Evolutionary conservation across 2,113 vertebrate species (phyloP).

Genomic region (Tympanuchus pallidicinctus): DNA sequence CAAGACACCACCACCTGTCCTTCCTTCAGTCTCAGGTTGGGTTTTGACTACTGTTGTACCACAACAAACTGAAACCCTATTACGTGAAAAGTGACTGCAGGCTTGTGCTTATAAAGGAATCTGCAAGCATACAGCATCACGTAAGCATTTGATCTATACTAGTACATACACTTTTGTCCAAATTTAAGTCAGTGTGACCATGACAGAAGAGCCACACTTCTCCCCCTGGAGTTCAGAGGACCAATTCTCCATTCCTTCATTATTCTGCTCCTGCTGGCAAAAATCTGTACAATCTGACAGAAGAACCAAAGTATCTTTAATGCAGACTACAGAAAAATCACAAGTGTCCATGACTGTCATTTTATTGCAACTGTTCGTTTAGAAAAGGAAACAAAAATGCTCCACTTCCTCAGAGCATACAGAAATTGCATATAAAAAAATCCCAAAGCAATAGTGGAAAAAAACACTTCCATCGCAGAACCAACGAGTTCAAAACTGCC

Average conservation of each 20-base stretch:
- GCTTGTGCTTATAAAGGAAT: neutral
- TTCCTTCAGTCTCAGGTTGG: neutral
- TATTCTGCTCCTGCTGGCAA: neutral
- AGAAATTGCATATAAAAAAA: neutral
- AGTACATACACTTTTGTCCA: neutral
- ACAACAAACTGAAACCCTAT: neutral
- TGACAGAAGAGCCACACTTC: neutral
- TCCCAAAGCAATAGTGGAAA: neutral
- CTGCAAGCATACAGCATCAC: neutral
- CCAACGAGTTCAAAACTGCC: neutral
- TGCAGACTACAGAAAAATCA: neutral
- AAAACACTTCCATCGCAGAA: neutral
- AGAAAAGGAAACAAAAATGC: neutral
- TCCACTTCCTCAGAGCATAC: neutral
- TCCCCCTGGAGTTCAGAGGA: neutral
- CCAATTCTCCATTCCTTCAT: rapidly evolving
- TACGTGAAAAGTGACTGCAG: neutral
- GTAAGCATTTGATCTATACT: neutral
- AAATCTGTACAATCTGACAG: neutral
- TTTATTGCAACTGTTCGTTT: neutral
- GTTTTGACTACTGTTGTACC: neutral
- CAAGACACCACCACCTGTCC: neutral
- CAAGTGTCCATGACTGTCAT: neutral
- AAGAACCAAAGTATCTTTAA: neutral
- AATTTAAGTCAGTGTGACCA: neutral